phyloP scores from a whole-genome alignment of 2,113 vertebrate genomes.

The Aphelocoma coerulescens region DNA sequence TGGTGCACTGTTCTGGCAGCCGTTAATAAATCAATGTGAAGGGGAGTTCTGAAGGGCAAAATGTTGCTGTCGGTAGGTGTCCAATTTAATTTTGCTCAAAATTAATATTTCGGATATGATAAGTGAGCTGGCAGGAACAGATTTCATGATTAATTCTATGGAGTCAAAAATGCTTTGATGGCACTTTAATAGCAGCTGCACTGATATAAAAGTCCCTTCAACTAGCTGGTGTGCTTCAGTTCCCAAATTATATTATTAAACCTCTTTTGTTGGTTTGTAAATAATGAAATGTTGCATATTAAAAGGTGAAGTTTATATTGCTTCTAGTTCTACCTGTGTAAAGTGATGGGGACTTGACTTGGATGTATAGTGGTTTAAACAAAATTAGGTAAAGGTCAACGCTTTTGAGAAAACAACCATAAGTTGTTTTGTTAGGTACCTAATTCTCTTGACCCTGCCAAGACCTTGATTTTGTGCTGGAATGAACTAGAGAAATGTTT shows the following conservation, averaged over 20 bases:
- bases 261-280: constrained; percentile 40
- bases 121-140: constrained; percentile 82
- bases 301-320: background rate
- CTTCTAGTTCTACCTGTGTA: background rate
- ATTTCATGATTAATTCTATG: constrained; percentile 81
- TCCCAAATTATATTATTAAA: constrained; percentile 65
- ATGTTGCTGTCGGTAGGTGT: constrained; percentile 82
- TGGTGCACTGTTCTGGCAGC: constrained; percentile 75
- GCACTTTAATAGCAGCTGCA: constrained; percentile 75
- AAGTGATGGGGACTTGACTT: background rate
- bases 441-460: background rate
- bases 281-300: constrained; percentile 40
- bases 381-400: background rate
- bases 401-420: background rate
- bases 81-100: constrained; percentile 83
- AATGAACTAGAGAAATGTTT: background rate
- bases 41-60: constrained; percentile 84
- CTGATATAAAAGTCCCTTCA: constrained; percentile 70
- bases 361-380: background rate
- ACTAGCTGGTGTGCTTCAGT: constrained; percentile 40
- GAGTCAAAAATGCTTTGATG: constrained; percentile 80
- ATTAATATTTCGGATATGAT: constrained; percentile 86
- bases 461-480: background rate
- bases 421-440: background rate
- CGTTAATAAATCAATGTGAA: constrained; percentile 84